phyloP scores from a whole-genome alignment of 2,113 vertebrate genomes.

The Eleginops maclovinus region DNA sequence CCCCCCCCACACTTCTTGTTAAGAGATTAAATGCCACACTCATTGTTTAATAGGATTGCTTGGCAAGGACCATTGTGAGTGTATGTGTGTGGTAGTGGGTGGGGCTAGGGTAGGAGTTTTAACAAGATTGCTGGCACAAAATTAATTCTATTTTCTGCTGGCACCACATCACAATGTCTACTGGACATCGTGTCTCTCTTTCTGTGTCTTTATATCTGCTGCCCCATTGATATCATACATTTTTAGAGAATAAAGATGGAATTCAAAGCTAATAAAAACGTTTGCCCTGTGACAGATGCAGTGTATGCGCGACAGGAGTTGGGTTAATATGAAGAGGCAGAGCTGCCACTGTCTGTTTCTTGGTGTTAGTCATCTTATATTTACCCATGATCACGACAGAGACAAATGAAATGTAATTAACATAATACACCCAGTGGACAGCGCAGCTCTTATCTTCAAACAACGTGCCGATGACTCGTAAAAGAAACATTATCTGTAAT shows the following conservation, averaged over 20 bases:
- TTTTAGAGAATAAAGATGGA: constrained; percentile 29
- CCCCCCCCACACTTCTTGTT: constrained; percentile 25
- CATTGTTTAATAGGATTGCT: constrained; percentile 78
- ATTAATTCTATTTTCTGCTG: constrained; percentile 66
- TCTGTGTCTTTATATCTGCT: constrained; percentile 13
- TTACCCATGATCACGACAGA: constrained; percentile 2
- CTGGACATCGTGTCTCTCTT: constrained; percentile 46
- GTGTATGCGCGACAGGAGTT: background rate
- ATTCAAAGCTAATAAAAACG: constrained; percentile 19
- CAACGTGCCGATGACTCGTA: constrained; percentile 1
- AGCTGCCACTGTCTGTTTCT: background rate
- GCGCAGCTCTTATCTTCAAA: constrained; percentile 3
- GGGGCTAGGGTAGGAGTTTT: constrained; percentile 58
- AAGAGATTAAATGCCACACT: constrained; percentile 72
- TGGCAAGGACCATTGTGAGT: constrained; percentile 59
- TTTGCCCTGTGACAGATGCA: constrained; percentile 12
- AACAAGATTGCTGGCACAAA: constrained; percentile 66
- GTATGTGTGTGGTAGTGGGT: constrained; percentile 43
- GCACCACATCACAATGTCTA: constrained; percentile 47
- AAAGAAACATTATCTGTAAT: constrained; percentile 34
- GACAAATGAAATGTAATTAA: constrained; percentile 18
- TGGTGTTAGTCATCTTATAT: constrained; percentile 14
- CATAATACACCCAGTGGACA: constrained; percentile 10
- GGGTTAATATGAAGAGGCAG: background rate
- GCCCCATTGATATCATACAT: constrained; percentile 15